Base-by-base conservation (phyloP, 1,140 invertebrate species). In the Metopolophium dirhodum region DNA sequence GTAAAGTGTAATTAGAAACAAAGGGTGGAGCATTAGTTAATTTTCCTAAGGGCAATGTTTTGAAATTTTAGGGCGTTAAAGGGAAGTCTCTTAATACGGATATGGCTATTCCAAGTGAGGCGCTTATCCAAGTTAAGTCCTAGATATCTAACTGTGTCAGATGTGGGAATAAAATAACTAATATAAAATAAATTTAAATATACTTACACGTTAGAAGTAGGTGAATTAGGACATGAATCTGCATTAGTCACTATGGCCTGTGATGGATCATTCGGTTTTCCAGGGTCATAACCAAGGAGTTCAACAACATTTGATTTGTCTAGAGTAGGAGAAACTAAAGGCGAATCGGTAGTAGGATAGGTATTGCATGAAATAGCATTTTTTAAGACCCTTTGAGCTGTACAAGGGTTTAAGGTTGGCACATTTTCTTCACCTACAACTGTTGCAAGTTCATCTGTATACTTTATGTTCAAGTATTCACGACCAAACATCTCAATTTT, bases 391-490 rank as follows among this genome's bases (percentile, higher is more conserved):
- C 91, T 86, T 11, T 93, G 91, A 86, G 91, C 91, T 57, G 91
- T 93, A 57, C 91, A 93, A 41, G 91, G 91, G 85, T 93, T 93
- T 86, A 93, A 37, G 22, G 82, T 93, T 85, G 93, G 87, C 30
- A 93, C 37, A 93, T 93, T 90, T 82, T 77, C 49, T 77, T 54
- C 77, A 86, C 94, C 93, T 23, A 93, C 88, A 37, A 90, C n/a
- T 68, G 93, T 85, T 37, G 82, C 26, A 37, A 94, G 41, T 83
- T 94, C 94, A 57, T 94, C 94, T 23, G 94, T 94, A 94, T 97
- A 97, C 94, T 97, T 96, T 94, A 99, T 99, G 95, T 99, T 99
- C 54, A 98, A 98, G 95, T 99, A 99, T 95, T 99, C 98, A 94
- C 98, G 96, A 6, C 98, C 98, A 85, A 97, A 96, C 95, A 98